A percentile compares a stretch with the other conserved stretches of the same genome.
phyloP scores from a whole-genome alignment of 2,888 invertebrate species.

The Seira ritae region DNA sequence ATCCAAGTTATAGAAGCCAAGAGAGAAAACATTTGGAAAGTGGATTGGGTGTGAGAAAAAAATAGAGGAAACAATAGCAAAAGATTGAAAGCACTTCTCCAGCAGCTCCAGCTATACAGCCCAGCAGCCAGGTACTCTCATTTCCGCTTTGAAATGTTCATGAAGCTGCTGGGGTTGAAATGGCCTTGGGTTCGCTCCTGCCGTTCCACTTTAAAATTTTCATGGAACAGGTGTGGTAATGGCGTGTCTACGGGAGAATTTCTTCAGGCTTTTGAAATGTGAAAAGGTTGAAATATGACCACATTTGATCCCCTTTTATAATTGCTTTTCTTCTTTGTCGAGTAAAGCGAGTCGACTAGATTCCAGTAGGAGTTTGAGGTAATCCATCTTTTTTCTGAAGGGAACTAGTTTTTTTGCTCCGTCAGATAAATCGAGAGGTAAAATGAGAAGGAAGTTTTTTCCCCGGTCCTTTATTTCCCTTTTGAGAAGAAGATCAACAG shows the following conservation, averaged over 20 bases:
- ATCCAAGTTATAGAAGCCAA: neutral
- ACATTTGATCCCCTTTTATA: constrained; percentile 4
- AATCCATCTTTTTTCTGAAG: constrained; percentile 3
- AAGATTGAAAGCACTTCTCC: neutral
- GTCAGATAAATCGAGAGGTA: neutral
- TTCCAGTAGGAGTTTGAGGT: neutral
- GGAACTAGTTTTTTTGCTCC: neutral
- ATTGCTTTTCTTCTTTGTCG: neutral
- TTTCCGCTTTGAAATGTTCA: neutral
- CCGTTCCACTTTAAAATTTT: constrained; percentile 6
- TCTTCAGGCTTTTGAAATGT: neutral
- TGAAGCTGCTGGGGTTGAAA: constrained; percentile 1
- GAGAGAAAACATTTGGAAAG: neutral
- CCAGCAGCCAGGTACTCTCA: no score
- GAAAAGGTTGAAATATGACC: constrained; percentile 10
- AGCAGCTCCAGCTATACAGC: no score
- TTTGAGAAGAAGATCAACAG: neutral
- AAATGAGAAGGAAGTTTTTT: constrained; percentile 7
- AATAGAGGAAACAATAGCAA: neutral
- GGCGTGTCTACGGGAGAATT: no score
- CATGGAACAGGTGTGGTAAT: no score
- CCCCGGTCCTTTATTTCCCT: neutral
- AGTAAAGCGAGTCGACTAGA: no score
- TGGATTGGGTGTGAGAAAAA: neutral
- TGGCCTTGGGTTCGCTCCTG: no score